Base-by-base conservation (phyloP, 2,888 invertebrate species). In the Syritta pipiens region DNA sequence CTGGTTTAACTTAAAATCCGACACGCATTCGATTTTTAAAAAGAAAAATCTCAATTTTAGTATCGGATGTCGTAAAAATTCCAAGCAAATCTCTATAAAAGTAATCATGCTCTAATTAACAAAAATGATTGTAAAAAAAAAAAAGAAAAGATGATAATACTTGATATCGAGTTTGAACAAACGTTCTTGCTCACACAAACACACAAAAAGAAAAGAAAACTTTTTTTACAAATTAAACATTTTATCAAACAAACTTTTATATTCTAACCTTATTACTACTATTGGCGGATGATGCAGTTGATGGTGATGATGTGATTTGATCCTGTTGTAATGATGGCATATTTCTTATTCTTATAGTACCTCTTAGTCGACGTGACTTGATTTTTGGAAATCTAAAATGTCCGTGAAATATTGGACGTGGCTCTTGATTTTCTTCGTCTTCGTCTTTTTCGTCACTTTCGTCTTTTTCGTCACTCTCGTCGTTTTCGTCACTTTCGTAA, bases 311-410 rank as follows among this genome's bases (percentile, higher is more conserved):
- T 74, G 57, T 67, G 53, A 62, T 59, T 48, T 81, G 83, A 82
- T 81, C 82, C 81, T 76, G 82, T 81, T 82, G 81, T 82, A 84
- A 81, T 81, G 86, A 83, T 67, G 88, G 86, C 87, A 86, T 87
- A 79, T 86, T 86, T 74, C 83, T 84, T 69, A 83, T 82, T 62
- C 81, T n/a, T n/a, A n/a, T n/a, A n/a, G n/a, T 83, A 74, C 83
- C 84, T 81, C 82, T 69, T 76, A 81, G 82, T n/a, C n/a, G n/a
- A 74, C 83, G 83, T 74, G 82, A 82, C 82, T 82, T 85, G 81
- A 86, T 84, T 81, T 75, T 75, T 60, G 74, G 67, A 76, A 77
- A 81, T 40, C 71, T 81, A 53, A 79, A 79, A 65, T 65, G 74
- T 59, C 68, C 69, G 37, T 60, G 48, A 3, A 10, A 4, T 48